A percentile compares a stretch with the other conserved stretches of the same genome.
These are phyloP conservation scores for Fregetta grallaria DNA, from an alignment of 2,113 vertebrate genomes.

Conservation along the genomic window DNA sequence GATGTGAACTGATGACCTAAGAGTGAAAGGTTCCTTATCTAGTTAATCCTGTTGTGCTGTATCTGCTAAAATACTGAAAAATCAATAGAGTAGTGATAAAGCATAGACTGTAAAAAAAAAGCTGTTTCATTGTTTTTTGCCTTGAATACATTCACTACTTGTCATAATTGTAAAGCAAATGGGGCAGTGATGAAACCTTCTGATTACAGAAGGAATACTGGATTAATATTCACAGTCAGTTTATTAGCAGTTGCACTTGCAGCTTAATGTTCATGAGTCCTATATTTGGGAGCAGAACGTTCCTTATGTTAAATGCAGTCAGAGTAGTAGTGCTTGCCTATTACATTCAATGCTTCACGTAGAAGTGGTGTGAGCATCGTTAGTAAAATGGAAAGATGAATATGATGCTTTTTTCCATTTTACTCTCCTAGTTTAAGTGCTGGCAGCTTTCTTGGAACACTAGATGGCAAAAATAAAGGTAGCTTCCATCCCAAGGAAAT, in stretches of 20 bases:
- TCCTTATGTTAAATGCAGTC: background rate
- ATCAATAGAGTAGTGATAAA: slow-evolving; percentile 15
- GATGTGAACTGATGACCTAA: background rate
- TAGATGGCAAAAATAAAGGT: background rate
- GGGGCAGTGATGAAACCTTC: background rate
- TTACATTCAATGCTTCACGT: fast-evolving
- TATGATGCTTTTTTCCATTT: background rate
- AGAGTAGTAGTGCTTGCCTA: background rate
- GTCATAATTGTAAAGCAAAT: background rate
- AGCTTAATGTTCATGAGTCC: background rate
- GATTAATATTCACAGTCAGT: background rate
- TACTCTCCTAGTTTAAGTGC: background rate
- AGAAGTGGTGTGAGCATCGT: fast-evolving
- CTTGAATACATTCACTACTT: background rate
- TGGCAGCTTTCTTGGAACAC: background rate
- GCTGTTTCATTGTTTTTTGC: background rate
- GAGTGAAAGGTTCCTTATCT: slow-evolving; percentile 37
- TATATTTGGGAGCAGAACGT: background rate
- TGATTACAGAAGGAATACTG: background rate
- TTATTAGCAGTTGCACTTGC: background rate
- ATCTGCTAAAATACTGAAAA: slow-evolving; percentile 39
- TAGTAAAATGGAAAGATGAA: background rate
- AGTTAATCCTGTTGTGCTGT: slow-evolving; percentile 30
- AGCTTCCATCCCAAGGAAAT: background rate
- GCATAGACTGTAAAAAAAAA: background rate